These are phyloP conservation scores for Thelaira solivaga DNA, from an alignment of 2,888 invertebrate species.

Conservation along the genomic window DNA sequence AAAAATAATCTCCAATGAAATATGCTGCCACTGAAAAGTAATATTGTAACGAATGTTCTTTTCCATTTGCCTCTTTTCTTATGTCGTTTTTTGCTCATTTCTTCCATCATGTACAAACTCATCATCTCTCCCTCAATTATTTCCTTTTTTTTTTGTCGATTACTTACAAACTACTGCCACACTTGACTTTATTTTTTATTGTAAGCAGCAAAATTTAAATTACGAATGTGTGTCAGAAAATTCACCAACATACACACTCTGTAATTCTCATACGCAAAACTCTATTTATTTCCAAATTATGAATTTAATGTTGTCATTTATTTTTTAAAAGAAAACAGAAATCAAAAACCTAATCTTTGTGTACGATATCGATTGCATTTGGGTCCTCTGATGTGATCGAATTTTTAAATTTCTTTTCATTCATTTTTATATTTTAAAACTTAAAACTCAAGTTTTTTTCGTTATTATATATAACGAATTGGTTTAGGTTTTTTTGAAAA, in stretches of 20 bases:
- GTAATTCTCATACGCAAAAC: background rate
- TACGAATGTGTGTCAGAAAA: conserved; percentile 19
- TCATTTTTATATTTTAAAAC: too few relatives aligned
- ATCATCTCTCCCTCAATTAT: conserved; percentile 11
- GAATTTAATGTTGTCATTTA: too few relatives aligned
- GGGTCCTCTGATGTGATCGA: too few relatives aligned
- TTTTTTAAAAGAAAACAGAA: too few relatives aligned
- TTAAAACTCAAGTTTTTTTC: too few relatives aligned
- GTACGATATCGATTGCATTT: too few relatives aligned
- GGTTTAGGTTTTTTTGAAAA: too few relatives aligned
- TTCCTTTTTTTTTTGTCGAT: conserved; percentile 5
- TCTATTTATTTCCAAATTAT: background rate
- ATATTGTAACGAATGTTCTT: conserved; percentile 20
- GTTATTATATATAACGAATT: too few relatives aligned
- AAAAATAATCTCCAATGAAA: conserved; percentile 21
- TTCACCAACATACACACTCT: background rate
- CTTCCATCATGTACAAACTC: background rate
- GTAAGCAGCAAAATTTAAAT: background rate
- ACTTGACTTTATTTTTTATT: conserved; percentile 19
- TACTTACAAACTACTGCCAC: conserved; percentile 11
- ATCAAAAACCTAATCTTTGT: too few relatives aligned
- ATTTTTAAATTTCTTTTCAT: too few relatives aligned
- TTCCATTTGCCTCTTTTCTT: too few relatives aligned
- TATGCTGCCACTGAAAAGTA: conserved; percentile 26
- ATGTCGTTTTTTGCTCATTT: background rate